Evolutionary conservation across 1,140 invertebrate genomes (phyloP), one percentile per base, ranked within the genome.

Genomic region (Leptinotarsa texana): DNA sequence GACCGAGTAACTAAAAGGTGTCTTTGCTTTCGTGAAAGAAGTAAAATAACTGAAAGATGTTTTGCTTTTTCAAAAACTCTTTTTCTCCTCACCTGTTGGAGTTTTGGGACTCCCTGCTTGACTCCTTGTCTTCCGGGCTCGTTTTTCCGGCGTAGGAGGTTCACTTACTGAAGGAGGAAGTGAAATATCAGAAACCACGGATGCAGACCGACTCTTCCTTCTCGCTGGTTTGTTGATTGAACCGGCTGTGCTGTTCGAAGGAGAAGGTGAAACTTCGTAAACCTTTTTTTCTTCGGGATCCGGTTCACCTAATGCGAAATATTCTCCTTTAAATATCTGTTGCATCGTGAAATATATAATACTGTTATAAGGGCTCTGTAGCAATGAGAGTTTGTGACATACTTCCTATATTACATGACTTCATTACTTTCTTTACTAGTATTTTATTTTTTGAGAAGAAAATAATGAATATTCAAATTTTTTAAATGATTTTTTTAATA

Each of bases 261-360:
- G 67, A 33, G 69, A 70, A 62, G 51, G 51, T 3, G 75, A 74
- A 15, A 33, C 63, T 13, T 76, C 73, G 63, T 75, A 76, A 33
- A 75, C 63, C 69, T 72, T 72, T 13, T 75, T n/a, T 68, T 78
- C 77, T 13, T 76, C 73, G 0, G 76, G 72, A 74, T 80, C 78
- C 2, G 61, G 62, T 48, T 75, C 65, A 69, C 78, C 78, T 79
- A 71, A 18, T 42, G 61, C 61, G 21, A 6, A 18, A n/a, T 48
- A 67, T 47, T 62, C 13, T 72, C 15, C 48, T 5, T 22, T 67
- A 3, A 24, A n/a, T 22, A 22, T 67, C 13, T 22, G 21, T 67
- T n/a, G 27, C n/a, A 15, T 11, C 27, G 8, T 24, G 61, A 11
- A 18, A 0, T 18, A 22, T 63, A 18, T 18, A 18, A 63, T 63